Evolutionary conservation across 2,113 vertebrate genomes (phyloP).

Genomic region (Oreocharis arfaki): DNA sequence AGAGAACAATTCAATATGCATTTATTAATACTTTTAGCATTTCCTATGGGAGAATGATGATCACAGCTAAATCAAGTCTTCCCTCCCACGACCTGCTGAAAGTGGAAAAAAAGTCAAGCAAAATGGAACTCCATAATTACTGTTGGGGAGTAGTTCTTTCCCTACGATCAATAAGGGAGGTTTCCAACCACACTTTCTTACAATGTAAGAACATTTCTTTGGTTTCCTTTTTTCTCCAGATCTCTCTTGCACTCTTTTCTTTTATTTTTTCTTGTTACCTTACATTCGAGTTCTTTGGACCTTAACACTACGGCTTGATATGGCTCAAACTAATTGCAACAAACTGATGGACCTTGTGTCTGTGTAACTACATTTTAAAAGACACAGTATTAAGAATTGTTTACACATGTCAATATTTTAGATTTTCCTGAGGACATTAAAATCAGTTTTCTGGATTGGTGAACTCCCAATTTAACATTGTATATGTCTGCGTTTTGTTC

Average conservation of each 20-base stretch:
- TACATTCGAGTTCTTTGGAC: background rate
- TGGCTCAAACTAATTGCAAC: background rate
- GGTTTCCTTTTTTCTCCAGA: background rate
- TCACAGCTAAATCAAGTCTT: background rate
- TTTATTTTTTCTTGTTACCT: background rate
- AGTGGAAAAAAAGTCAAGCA: background rate
- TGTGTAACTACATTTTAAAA: background rate
- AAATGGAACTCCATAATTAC: background rate
- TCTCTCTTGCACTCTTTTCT: background rate
- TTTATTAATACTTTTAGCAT: conserved; percentile 21
- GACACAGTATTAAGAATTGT: background rate
- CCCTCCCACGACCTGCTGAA: background rate
- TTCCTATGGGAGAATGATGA: background rate
- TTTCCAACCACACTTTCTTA: background rate
- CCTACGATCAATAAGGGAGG: background rate
- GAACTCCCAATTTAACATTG: background rate
- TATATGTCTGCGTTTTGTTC: background rate
- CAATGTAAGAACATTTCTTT: background rate
- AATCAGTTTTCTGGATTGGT: background rate
- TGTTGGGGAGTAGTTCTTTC: background rate
- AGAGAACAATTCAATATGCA: conserved; percentile 39
- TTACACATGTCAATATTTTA: background rate
- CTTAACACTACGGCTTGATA: background rate
- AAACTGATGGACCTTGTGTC: background rate
- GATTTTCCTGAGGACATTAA: background rate